Evolutionary conservation across 2,888 invertebrate genomes (phyloP), one percentile per base, ranked within the genome.

Genomic region (Trissolcus brochymenae): DNA sequence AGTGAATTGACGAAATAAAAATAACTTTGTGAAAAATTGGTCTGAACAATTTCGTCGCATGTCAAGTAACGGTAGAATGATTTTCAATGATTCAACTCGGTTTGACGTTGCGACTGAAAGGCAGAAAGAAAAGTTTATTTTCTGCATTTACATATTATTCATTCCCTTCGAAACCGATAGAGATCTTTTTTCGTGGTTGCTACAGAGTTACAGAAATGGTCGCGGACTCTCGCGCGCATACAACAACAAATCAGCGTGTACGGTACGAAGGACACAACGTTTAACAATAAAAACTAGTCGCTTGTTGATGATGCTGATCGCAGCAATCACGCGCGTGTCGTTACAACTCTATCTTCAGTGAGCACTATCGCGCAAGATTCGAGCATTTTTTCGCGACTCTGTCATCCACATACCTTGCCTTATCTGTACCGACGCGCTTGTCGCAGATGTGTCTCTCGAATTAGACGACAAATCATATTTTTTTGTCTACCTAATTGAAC

Each of bases 211-310:
- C 25, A 50, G 55, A 54, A 51, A 49, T 49, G 54, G 49, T 54
- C 49, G 40, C 19, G 19, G 19, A 2, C 19, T 19, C 19, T 19
- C 19, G 19, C 19, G 19, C 4, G 35, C 21, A 46, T 61, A n/a
- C n/a, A 56, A 61, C 66, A 51, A 54, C 53, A 74, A 62, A 68
- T 68, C 57, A 59, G n/a, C 49, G 16, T 57, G 56, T 50, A 53
- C 54, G 64, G 66, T 68, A 68, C 67, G 67, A 61, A 68, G 54
- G 64, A 64, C 57, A 68, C 46, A 25, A 25, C 25, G 54, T 35
- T 46, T 51, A 56, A 65, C 64, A 70, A 71, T 64, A 80, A 80
- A 80, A 80, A 80, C 80, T 74, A 76, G 78, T 78, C 67, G 62
- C 35, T 35, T 0, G n/a, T n/a, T 11, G 35, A 9, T 51, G 56